Percentiles rank a stretch among this genome's conserved stretches.
These are phyloP conservation scores for Phalanger gymnotis DNA, from an alignment of 2,797 vertebrate genomes.

Conservation along the genomic window DNA sequence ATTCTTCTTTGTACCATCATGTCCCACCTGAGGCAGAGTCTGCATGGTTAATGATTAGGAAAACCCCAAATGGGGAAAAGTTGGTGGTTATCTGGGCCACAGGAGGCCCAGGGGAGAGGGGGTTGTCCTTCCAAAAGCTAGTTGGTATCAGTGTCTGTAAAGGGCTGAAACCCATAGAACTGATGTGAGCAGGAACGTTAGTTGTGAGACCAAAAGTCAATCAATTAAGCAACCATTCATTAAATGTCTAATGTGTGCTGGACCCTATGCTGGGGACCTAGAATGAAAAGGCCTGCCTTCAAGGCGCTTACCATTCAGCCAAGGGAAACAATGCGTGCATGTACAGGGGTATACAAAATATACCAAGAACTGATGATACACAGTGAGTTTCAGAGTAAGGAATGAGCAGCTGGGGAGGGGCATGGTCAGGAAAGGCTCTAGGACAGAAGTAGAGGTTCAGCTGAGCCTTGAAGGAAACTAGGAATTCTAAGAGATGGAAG, in stretches of 20 bases:
- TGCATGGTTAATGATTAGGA: background rate
- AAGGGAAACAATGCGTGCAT: background rate
- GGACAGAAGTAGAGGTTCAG: background rate
- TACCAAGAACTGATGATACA: background rate
- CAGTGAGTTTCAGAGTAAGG: background rate
- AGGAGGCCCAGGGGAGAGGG: background rate
- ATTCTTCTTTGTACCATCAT: background rate
- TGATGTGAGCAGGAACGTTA: background rate
- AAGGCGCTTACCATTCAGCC: too few relatives aligned
- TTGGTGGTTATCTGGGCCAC: background rate
- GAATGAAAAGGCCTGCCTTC: too few relatives aligned
- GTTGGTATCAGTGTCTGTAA: background rate
- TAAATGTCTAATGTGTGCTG: background rate
- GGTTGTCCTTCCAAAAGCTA: background rate
- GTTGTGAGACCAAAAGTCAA: background rate
- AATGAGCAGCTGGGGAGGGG: background rate
- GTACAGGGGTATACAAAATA: background rate
- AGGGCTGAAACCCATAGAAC: background rate
- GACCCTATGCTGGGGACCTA: background rate
- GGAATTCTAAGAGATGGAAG: background rate
- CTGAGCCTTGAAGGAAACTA: background rate
- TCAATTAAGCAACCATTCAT: background rate
- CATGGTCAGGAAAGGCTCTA: background rate
- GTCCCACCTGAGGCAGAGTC: background rate
- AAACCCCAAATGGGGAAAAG: background rate